These are phyloP conservation scores for Malurus melanocephalus DNA, from an alignment of 2,113 vertebrate species.

Conservation along the genomic window DNA sequence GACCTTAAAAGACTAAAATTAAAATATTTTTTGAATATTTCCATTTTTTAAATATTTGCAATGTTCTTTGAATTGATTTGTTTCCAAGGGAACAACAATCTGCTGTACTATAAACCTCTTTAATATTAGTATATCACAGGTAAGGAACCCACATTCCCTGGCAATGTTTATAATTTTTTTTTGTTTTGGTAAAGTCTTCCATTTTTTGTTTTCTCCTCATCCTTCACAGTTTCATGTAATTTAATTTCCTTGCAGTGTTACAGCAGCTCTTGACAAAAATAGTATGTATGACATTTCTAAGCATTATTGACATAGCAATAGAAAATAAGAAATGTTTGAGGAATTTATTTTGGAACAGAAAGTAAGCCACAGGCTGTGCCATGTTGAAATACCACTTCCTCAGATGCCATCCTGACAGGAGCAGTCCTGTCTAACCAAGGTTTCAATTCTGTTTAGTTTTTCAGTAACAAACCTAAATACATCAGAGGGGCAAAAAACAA, in stretches of 20 bases:
- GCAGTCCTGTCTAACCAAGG: accelerated
- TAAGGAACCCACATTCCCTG: neutral
- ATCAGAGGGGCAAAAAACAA: accelerated
- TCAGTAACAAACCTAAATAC: neutral
- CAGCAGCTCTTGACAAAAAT: neutral
- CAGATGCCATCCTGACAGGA: neutral
- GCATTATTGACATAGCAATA: neutral
- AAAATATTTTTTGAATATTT: conserved; percentile 21
- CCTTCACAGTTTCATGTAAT: neutral
- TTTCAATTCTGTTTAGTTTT: neutral
- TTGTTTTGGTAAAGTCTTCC: neutral
- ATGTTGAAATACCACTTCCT: neutral
- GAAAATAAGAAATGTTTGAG: neutral
- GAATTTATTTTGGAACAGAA: neutral
- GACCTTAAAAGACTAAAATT: neutral
- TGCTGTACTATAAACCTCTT: conserved; percentile 28
- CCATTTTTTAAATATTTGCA: conserved; percentile 38
- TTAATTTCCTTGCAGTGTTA: neutral
- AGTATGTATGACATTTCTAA: neutral
- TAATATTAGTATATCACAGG: neutral
- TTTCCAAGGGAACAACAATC: conserved; percentile 70
- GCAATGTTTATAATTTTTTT: neutral
- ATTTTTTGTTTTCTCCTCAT: neutral
- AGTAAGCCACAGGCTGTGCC: neutral
- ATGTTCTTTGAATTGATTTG: conserved; percentile 34